These are phyloP conservation scores for Branchipolynoe longqiensis DNA, from an alignment of 2,888 invertebrate genomes.

Conservation along the genomic window DNA sequence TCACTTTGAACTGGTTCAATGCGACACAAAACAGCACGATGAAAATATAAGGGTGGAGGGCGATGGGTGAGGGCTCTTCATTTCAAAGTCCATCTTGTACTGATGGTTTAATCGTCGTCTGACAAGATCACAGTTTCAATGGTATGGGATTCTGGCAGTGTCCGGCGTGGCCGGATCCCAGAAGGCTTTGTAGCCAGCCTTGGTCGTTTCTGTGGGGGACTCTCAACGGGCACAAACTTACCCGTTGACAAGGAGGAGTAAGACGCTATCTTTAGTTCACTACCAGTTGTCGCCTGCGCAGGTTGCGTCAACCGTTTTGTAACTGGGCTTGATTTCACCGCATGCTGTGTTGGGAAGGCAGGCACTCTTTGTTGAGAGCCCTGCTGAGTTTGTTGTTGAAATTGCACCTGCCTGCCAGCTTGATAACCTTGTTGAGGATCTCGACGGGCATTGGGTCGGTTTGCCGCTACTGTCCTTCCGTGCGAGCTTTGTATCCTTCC, in stretches of 20 bases:
- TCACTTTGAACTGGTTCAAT: too few species aligned
- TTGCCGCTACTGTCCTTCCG: too few species aligned
- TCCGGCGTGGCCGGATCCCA: neutral
- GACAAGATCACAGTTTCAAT: constrained; percentile 2
- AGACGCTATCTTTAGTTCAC: neutral
- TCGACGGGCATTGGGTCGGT: too few species aligned
- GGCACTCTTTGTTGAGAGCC: neutral
- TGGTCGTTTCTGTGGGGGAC: neutral
- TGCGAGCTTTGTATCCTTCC: too few species aligned
- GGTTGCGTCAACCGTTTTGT: too few species aligned
- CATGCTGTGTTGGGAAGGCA: neutral
- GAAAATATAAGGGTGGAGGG: too few species aligned
- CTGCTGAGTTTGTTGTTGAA: neutral
- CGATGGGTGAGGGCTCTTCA: too few species aligned
- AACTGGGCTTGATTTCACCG: neutral
- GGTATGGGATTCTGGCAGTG: neutral
- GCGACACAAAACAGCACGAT: too few species aligned
- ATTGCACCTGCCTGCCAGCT: neutral
- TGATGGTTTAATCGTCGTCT: too few species aligned
- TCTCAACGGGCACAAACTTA: neutral
- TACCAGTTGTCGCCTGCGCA: neutral
- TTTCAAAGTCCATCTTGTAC: too few species aligned
- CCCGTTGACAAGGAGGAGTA: neutral
- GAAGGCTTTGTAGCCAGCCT: neutral
- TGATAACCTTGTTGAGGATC: too few species aligned